These are phyloP conservation scores for Coracopsis vasa DNA, from an alignment of 2,113 vertebrate species.

Conservation along the genomic window DNA sequence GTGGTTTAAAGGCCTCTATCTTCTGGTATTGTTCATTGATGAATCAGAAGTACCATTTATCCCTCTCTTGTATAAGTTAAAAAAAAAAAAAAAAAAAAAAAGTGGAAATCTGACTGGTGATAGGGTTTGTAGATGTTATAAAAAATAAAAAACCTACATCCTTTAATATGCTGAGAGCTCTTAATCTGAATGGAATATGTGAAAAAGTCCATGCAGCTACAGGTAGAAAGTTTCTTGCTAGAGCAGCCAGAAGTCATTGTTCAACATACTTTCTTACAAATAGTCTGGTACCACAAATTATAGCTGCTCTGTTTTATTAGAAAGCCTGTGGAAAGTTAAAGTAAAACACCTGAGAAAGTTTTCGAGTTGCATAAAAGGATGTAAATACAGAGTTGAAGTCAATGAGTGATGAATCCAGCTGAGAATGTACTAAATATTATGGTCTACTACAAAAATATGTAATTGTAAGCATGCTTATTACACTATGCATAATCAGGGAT, in stretches of 20 bases:
- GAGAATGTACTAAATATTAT: conserved; percentile 10
- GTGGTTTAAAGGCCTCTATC: not conserved
- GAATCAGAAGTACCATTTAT: not conserved
- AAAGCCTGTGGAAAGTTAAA: not conserved
- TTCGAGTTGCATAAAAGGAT: not conserved
- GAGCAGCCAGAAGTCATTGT: not conserved
- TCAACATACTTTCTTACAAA: not conserved
- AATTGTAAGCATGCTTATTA: not conserved
- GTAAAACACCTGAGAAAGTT: not conserved
- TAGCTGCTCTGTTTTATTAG: not conserved
- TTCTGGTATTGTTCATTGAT: not conserved
- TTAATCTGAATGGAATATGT: not conserved
- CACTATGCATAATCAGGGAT: not conserved
- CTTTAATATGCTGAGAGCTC: not conserved
- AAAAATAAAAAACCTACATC: not conserved
- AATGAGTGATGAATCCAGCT: not conserved
- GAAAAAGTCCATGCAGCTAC: not conserved
- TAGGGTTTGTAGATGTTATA: not conserved
- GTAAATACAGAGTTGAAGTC: not conserved
- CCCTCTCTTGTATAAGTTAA: not conserved
- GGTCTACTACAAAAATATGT: not conserved
- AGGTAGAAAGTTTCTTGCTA: not conserved
- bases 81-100: not conserved
- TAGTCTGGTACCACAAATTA: not conserved
- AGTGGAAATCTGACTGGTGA: not conserved